Conservation (phyloP, 2,797 vertebrate species). For the Micropoecilia bifurca region DNA sequence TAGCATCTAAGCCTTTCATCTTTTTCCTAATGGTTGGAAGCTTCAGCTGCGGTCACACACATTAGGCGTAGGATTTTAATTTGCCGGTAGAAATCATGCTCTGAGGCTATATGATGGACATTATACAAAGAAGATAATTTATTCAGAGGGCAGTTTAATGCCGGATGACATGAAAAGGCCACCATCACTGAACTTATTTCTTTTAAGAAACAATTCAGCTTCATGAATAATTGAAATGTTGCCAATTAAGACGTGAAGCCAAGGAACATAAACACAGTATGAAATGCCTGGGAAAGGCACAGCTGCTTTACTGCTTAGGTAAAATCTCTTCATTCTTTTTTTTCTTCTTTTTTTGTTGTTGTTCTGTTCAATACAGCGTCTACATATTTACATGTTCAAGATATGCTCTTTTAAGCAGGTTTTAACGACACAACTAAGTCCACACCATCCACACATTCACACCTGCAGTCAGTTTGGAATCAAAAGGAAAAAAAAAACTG, state of each 20-base stretch:
- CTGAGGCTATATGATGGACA: slow-evolving; percentile 15
- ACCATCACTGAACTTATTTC: slow-evolving; percentile 39
- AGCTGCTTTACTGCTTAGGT: background rate
- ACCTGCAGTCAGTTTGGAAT: background rate
- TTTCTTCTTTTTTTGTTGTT: background rate
- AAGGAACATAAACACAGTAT: slow-evolving; percentile 4
- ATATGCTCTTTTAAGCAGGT: background rate
- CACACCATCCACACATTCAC: background rate
- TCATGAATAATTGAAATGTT: slow-evolving; percentile 64
- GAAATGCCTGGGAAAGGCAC: slow-evolving; percentile 28
- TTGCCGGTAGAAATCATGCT: slow-evolving; percentile 31
- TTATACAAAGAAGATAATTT: slow-evolving; percentile 45
- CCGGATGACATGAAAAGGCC: slow-evolving; percentile 39
- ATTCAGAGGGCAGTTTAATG: slow-evolving; percentile 24
- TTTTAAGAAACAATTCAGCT: slow-evolving; percentile 49
- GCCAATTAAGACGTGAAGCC: slow-evolving; percentile 51
- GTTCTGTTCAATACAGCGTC: background rate
- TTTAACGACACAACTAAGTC: background rate
- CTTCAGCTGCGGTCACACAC: slow-evolving; percentile 37
- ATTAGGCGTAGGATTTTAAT: slow-evolving; percentile 21
- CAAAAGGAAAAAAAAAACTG: no score
- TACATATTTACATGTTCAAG: background rate
- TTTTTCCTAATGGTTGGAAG: slow-evolving; percentile 32
- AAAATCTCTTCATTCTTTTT: background rate
- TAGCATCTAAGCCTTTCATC: slow-evolving; percentile 33